Base-by-base conservation (phyloP, 2,113 vertebrate genomes). In the Macroglossus sobrinus region DNA sequence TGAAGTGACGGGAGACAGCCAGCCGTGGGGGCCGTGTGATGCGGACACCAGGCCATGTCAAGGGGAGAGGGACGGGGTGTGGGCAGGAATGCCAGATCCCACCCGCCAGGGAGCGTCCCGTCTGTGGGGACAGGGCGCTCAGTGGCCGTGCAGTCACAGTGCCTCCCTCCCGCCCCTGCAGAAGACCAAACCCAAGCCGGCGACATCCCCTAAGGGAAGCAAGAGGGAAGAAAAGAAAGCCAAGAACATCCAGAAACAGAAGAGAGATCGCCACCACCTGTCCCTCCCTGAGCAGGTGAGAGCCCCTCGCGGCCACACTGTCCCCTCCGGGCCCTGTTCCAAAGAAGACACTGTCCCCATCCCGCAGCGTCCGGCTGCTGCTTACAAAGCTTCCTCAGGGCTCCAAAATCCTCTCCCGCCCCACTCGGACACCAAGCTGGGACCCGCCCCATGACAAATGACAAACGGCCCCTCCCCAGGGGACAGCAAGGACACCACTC, bases 151-250 rank as follows among this genome's bases (percentile, higher is more conserved):
- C 11, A 2, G 2, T 38, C 59, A 21, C 66, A 21, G n/a, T 2
- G 4, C 38, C 35, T 26, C 64, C n/a, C 66, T 57, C 16, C 43
- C 71, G 24, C 75, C 19, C 76, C 94, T 88, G 22, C 94, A 95
- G 91, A 96, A 94, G 22, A 26, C 9, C 22, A 96, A 93, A n/a
- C 0, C 2, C 30, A 88, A 28, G 30, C 15, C 0, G 0, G 8
- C 1, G 0, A 1, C 0, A 0, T 0, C 1, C 8, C 1, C 1
- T 1, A 53, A 61, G 33, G 4, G 15, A 57, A 35, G 9, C 0
- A 10, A 1, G 10, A 97, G 89, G 63, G 63, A 33, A 61, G 55
- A 0, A 4, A 95, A 79, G 61, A 96, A 89, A 68, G 0, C 0
- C 33, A 28, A 24, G 33, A 16, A 1, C 4, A 1, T 6, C 66